Evolutionary conservation across 2,113 vertebrate species (phyloP).

Genomic region (Lepus europaeus): DNA sequence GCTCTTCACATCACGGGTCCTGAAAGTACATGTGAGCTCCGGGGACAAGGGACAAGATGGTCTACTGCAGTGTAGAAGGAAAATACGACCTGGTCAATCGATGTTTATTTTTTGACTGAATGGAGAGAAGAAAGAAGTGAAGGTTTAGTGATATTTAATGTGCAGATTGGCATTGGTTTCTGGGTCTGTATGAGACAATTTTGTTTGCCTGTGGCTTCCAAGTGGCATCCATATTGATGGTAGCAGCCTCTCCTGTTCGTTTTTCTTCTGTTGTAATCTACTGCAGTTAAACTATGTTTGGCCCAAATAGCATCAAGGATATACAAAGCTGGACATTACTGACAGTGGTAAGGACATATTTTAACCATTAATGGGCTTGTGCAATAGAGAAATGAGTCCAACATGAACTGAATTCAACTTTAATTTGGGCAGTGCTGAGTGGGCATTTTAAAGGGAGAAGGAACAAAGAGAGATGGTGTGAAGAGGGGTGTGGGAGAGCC

Average conservation of each 20-base stretch:
- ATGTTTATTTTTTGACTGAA: background rate
- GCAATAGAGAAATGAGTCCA: no score
- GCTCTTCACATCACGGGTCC: background rate
- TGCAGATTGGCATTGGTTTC: background rate
- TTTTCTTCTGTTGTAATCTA: background rate
- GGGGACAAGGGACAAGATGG: no score
- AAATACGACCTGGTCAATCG: background rate
- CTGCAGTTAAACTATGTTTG: background rate
- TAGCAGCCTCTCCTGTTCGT: fast-evolving
- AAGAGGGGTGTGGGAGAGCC: background rate
- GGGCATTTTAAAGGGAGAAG: background rate
- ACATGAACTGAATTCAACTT: background rate
- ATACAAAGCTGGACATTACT: background rate
- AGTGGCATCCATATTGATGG: fast-evolving
- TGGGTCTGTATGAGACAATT: background rate
- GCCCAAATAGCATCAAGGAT: background rate
- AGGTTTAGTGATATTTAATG: background rate
- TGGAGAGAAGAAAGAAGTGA: background rate
- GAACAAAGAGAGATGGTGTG: no score
- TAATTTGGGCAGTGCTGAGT: background rate
- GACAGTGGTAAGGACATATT: background rate
- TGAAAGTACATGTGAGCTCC: fast-evolving
- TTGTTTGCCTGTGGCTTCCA: background rate
- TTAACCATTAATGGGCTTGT: background rate
- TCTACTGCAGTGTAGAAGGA: background rate